These are phyloP conservation scores for Megalurothrips usitatus DNA, from an alignment of 2,888 invertebrate species.

Conservation along the genomic window DNA sequence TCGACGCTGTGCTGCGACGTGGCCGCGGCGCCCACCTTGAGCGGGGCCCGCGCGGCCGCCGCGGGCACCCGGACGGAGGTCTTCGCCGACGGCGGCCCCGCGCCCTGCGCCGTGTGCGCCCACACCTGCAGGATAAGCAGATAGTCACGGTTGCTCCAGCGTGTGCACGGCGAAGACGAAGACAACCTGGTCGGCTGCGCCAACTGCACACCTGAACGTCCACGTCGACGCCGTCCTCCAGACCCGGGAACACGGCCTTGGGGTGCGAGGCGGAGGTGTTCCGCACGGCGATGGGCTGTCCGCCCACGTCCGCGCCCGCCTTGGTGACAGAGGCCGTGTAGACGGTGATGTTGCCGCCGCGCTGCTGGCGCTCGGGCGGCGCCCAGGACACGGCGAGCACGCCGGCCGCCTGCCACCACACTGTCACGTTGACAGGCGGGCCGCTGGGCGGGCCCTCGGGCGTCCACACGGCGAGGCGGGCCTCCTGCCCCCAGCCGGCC, in stretches of 20 bases:
- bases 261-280: conserved; percentile 13
- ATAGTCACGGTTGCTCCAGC: too few species aligned
- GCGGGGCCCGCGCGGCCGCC: conserved; percentile 89
- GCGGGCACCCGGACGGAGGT: conserved; percentile 76
- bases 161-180: too few species aligned
- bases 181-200: background rate
- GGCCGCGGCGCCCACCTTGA: conserved; percentile 87
- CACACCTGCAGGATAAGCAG: conserved; percentile 61
- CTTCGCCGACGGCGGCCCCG: conserved; percentile 87
- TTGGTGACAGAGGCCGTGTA: conserved; percentile 48
- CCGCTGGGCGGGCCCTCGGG: conserved; percentile 52
- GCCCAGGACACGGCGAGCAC: conserved; percentile 48
- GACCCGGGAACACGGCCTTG: conserved; percentile 42
- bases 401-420: conserved; percentile 46
- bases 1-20: conserved; percentile 91
- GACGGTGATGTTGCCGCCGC: conserved; percentile 55
- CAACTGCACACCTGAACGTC: background rate
- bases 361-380: conserved; percentile 48
- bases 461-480: conserved; percentile 50
- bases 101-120: conserved; percentile 85
- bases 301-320: conserved; percentile 33
- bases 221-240: conserved; percentile 50
- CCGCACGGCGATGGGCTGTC: background rate
- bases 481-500: conserved; percentile 54
- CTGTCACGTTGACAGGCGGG: conserved; percentile 42